Base-by-base conservation (phyloP, 2,113 vertebrate species). In the Rhineura floridana region DNA sequence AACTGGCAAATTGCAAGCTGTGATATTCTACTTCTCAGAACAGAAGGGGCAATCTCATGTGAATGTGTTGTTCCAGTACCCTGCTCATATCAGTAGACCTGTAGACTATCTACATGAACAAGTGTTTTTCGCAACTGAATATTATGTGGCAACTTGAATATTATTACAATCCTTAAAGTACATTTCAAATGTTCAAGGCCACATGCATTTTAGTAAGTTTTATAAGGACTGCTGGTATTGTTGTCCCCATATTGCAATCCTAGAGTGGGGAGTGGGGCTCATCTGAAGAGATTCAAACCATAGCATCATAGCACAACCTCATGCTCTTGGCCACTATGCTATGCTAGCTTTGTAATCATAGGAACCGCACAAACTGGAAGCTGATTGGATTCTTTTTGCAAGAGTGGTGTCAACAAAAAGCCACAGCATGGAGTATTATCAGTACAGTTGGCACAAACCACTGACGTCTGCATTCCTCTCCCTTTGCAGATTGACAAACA, bases 401-500 rank as follows among this genome's bases (percentile, higher is more conserved):
- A 92, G 92, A 75, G 52, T 87, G 36, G 0, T 92, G 91, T 94
- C 36, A 92, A 92, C 84, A 90, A 69, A 86, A 82, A 81, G 44
- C 87, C 84, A 23, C 12, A 59, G 88, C 90, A 91, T 81, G 84
- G 75, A 83, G 52, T 88, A 85, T 93, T 95, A 94, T 89, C 93
- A 88, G 81, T 33, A 0, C 72, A 86, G 81, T 85, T 46, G 63
- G 89, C 81, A 42, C 55, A 17, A 81, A 4, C 86, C 19, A 76
- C 91, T 90, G 81, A 86, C 91, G 91, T 92, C 90, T 90, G 90
- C 90, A 94, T 83, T 92, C 91, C 94, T 83, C 83, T 82, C 90
- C 62, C 83, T 85, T 36, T 59, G 0, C 59, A 84, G 89, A 75
- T 52, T 79, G 80, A 76, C 90, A 79, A 67, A 11, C 84, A 89